A percentile compares a stretch with the other conserved stretches of the same genome.
Conservation (phyloP, 2,113 vertebrate species). For the Rhea pennata region DNA sequence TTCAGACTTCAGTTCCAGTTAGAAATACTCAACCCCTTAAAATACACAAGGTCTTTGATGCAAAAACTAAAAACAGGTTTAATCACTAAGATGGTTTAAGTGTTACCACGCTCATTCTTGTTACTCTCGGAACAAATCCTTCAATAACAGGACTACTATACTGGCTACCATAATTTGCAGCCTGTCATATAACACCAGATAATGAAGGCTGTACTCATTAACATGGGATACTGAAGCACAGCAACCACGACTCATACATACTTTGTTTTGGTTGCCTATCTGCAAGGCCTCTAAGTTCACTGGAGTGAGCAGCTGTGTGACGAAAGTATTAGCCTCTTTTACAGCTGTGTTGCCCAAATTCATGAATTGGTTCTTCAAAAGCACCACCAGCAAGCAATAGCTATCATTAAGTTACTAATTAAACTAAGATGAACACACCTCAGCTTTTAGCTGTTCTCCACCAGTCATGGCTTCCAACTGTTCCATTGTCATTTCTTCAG, state of each 20-base stretch:
- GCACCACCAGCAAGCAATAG: not conserved
- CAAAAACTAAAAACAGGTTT: not conserved
- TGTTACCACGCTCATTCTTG: not conserved
- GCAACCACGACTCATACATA: not conserved
- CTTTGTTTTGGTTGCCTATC: not conserved
- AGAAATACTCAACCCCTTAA: not conserved
- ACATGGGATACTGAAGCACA: not conserved
- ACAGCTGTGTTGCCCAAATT: not conserved
- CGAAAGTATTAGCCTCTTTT: not conserved
- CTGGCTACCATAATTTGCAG: not conserved
- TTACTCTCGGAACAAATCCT: not conserved
- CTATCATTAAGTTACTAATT: not conserved
- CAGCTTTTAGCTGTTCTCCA: slow-evolving; percentile 97
- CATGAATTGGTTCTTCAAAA: not conserved
- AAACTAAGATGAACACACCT: slow-evolving; percentile 76
- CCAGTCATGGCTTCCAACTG: slow-evolving; percentile 98
- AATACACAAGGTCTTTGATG: not conserved
- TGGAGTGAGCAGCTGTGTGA: not conserved
- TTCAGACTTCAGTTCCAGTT: not conserved
- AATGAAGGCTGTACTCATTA: not conserved
- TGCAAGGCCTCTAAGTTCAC: not conserved
- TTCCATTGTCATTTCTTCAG: slow-evolving; percentile 97
- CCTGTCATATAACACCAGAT: not conserved
- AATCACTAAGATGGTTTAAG: not conserved
- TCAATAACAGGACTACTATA: not conserved